Conservation (phyloP, 2,888 invertebrate genomes). For the Caenorhabditis becei region DNA sequence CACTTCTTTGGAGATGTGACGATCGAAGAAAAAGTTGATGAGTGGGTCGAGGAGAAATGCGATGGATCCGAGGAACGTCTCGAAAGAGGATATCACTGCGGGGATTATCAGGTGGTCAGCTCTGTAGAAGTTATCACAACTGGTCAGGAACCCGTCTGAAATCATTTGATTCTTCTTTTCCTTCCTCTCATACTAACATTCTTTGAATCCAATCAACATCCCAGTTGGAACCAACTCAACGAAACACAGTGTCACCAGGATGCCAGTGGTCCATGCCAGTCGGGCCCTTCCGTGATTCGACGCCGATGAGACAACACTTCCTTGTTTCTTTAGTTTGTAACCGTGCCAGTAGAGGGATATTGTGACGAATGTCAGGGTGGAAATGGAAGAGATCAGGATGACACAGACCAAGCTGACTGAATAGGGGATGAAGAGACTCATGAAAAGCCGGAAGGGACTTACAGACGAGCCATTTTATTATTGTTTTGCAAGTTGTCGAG, state of each 20-base stretch:
- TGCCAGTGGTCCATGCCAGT: constrained; percentile 33
- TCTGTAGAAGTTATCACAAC: constrained; percentile 34
- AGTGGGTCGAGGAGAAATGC: constrained; percentile 37
- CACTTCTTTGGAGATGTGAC: constrained; percentile 34
- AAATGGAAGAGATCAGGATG: constrained; percentile 20
- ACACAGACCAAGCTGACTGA: constrained; percentile 29
- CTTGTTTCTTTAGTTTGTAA: constrained; percentile 39
- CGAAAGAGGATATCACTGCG: constrained; percentile 25
- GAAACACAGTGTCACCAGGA: constrained; percentile 20
- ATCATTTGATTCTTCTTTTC: background rate
- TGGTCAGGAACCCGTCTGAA: constrained; percentile 6
- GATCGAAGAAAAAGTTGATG: constrained; percentile 37
- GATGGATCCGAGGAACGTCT: constrained; percentile 29
- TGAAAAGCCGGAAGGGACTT: background rate
- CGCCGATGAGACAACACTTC: constrained; percentile 17
- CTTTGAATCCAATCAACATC: constrained; percentile 18
- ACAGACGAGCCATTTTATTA: constrained; percentile 42
- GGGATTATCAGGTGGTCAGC: constrained; percentile 20
- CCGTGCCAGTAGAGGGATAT: constrained; percentile 38
- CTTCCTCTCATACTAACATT: background rate
- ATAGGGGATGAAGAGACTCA: background rate
- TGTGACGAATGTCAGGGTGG: constrained; percentile 39
- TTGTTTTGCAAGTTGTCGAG: constrained; percentile 18
- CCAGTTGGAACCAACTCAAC: constrained; percentile 41
- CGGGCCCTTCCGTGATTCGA: constrained; percentile 39